Base-by-base conservation (phyloP, 2,113 vertebrate species). In the Asarcornis scutulata region DNA sequence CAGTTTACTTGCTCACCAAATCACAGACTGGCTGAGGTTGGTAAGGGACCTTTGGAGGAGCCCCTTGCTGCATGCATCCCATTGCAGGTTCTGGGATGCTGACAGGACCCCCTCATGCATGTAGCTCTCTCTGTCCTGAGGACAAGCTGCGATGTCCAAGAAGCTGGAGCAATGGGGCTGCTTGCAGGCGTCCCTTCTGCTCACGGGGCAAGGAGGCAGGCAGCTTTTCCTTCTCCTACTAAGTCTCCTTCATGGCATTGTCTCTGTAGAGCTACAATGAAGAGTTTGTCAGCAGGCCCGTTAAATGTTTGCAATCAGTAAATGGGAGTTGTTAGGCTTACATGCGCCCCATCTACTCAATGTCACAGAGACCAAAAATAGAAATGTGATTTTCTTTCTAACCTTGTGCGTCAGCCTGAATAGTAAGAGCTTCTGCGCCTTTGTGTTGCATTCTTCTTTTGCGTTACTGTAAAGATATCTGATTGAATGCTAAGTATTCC, bases 331-430 rank as follows among this genome's bases (percentile, higher is more conserved):
- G 58, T 82, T 83, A 40, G 88, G 66, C 71, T 91, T 73, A 69
- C 40, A 3, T 42, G 90, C 20, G 9, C 80, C 88, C 80, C 73
- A 11, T 80, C 26, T 83, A 27, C 34, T 58, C 69, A 60, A 7
- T 38, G 7, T 96, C 88, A 93, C 73, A 72, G 58, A 46, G 16
- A 69, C 88, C 71, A 92, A 90, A 96, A 96, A 93, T 94, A 96
- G 95, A 92, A 93, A 76, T 76, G 59, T 91, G 53, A 87, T 97
- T 97, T 95, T 92, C 67, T 88, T 83, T 69, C 78, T 34, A 93
- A 90, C 71, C 71, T 73, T 38, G 59, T 81, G 83, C 68, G 21
- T 95, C 92, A 90, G 60, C 72, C 69, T 76, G 66, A 66, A 46
- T 38, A 76, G 91, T 58, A 50, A 63, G 72, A 87, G 72, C 42